These are phyloP conservation scores for Lithobius niger DNA, from an alignment of 1,140 invertebrate species.

Conservation along the genomic window DNA sequence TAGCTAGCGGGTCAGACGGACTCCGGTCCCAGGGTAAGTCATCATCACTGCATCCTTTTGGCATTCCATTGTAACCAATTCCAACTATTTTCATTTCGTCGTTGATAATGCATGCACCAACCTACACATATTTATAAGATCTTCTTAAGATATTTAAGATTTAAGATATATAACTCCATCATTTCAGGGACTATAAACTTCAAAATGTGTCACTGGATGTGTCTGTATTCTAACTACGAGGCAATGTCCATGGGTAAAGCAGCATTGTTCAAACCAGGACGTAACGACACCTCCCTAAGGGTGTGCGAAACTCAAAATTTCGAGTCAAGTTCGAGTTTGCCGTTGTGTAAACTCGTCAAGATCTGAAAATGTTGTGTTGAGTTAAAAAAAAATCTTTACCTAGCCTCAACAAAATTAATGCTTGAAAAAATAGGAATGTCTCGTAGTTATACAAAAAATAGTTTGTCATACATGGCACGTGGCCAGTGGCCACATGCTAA, in stretches of 20 bases:
- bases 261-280: no score
- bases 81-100: slow-evolving; percentile 78
- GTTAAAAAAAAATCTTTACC: no score
- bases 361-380: no score
- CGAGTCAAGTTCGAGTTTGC: no score
- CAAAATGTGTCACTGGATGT: neutral
- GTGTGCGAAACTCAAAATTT: no score
- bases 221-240: neutral
- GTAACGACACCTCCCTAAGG: no score
- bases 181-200: neutral
- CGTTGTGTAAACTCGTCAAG: no score
- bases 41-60: slow-evolving; percentile 72
- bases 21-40: slow-evolving; percentile 70
- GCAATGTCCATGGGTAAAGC: neutral
- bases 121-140: slow-evolving; percentile 36
- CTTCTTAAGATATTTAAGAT: neutral
- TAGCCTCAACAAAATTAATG: no score
- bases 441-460: no score
- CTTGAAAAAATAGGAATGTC: no score
- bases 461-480: no score
- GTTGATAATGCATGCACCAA: slow-evolving; percentile 86
- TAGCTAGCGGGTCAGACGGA: slow-evolving; percentile 41
- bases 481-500: no score
- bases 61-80: slow-evolving; percentile 94
- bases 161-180: neutral